These are phyloP conservation scores for Pemphredon lugubris DNA, from an alignment of 2,888 invertebrate genomes.

Conservation along the genomic window DNA sequence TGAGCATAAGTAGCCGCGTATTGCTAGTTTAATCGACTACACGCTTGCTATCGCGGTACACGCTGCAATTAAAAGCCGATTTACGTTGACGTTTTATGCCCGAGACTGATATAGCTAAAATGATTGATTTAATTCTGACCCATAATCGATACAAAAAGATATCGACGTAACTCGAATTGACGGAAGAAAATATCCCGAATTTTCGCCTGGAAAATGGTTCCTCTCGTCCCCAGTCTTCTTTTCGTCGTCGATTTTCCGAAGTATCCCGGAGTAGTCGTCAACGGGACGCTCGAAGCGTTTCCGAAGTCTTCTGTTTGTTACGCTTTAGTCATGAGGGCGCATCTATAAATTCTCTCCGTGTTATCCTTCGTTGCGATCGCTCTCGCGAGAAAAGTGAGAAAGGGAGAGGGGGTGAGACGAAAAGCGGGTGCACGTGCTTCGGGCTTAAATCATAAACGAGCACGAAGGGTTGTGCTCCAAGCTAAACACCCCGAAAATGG, in stretches of 20 bases:
- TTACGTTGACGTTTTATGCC: conserved; percentile 2
- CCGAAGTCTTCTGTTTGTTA: conserved; percentile 32
- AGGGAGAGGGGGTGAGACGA: conserved; percentile 16
- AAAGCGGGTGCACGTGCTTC: conserved; percentile 41
- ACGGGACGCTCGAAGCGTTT: conserved; percentile 16
- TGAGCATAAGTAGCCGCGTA: conserved; percentile 6
- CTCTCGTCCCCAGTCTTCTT: neutral
- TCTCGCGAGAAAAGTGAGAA: conserved; percentile 15
- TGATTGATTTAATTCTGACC: no score
- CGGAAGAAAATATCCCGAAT: neutral
- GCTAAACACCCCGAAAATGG: conserved; percentile 39
- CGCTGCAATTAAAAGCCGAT: conserved; percentile 42
- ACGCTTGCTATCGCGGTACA: conserved; percentile 20
- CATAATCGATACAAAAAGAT: neutral
- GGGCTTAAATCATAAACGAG: conserved; percentile 54
- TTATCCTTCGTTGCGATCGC: conserved; percentile 43
- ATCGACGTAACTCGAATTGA: neutral
- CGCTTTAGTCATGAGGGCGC: conserved; percentile 20
- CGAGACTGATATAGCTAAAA: no score
- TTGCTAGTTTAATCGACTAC: conserved; percentile 29
- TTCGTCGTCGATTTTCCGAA: neutral
- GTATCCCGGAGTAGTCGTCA: conserved; percentile 8
- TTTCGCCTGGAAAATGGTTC: neutral
- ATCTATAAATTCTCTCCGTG: conserved; percentile 53
- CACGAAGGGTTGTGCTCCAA: conserved; percentile 30